Evolutionary conservation across 1,140 invertebrate genomes (phyloP).

Genomic region (Rhagoletis pomonella): DNA sequence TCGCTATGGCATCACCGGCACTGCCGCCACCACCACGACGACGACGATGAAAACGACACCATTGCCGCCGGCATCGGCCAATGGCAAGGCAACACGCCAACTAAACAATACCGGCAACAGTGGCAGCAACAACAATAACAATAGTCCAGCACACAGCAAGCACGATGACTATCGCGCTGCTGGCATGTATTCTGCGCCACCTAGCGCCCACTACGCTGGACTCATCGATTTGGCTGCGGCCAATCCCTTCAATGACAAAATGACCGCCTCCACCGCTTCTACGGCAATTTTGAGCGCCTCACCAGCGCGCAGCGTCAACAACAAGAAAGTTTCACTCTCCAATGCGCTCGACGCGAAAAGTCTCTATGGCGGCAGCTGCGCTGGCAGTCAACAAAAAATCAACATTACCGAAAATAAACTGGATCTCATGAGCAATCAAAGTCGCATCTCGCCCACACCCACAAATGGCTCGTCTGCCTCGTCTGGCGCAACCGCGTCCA

Average conservation of each 20-base stretch:
- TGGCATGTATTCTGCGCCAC: conserved; percentile 71
- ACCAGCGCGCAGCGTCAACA: conserved; percentile 63
- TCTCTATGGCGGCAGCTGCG: conserved; percentile 10
- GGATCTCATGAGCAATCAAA: conserved; percentile 68
- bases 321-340: conserved; percentile 45
- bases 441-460: conserved; percentile 59
- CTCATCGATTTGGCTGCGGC: conserved; percentile 47
- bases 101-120: conserved; percentile 58
- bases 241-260: conserved; percentile 57
- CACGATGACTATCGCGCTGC: conserved; percentile 67
- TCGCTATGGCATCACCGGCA: conserved; percentile 62
- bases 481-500: neutral
- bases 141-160: conserved; percentile 27
- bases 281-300: conserved; percentile 67
- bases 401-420: conserved; percentile 74
- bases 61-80: conserved; percentile 62
- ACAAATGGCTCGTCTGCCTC: conserved; percentile 18
- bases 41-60: conserved; percentile 54
- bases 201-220: conserved; percentile 67
- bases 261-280: conserved; percentile 70
- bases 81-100: conserved; percentile 17
- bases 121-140: conserved; percentile 48
- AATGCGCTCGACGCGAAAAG: conserved; percentile 5
- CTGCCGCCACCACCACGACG: conserved; percentile 59
- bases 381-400: conserved; percentile 61